Conservation (phyloP, 2,797 vertebrate genomes). For the Amniataba percoides region DNA sequence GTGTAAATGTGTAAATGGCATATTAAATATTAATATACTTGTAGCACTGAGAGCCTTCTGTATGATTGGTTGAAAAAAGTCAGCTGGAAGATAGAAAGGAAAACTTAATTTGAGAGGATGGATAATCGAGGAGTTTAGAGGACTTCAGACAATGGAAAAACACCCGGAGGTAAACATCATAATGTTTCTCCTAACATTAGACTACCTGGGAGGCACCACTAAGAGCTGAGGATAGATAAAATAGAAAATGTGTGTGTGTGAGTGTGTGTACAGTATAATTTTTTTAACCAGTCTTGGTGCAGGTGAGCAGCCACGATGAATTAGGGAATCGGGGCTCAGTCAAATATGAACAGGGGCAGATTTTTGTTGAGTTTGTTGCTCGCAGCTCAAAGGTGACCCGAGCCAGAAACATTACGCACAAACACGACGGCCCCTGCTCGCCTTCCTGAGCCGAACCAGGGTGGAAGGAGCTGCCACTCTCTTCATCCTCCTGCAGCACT, state of each 20-base stretch:
- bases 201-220: slow-evolving; percentile 32
- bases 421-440: slow-evolving; percentile 41
- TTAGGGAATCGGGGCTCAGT: slow-evolving; percentile 30
- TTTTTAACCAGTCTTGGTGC: neutral
- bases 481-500: slow-evolving; percentile 36
- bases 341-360: slow-evolving; percentile 32
- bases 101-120: neutral
- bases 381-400: slow-evolving; percentile 15
- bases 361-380: slow-evolving; percentile 32
- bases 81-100: neutral
- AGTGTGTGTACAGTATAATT: slow-evolving; percentile 4
- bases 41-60: neutral
- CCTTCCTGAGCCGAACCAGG: slow-evolving; percentile 52
- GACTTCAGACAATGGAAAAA: slow-evolving; percentile 56
- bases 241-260: slow-evolving; percentile 35
- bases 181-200: slow-evolving; percentile 55
- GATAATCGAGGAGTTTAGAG: slow-evolving; percentile 31
- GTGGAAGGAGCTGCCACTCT: slow-evolving; percentile 32
- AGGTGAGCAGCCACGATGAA: slow-evolving; percentile 18
- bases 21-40: neutral
- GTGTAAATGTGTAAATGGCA: neutral
- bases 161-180: slow-evolving; percentile 51
- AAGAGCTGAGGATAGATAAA: slow-evolving; percentile 17
- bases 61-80: neutral
- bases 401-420: slow-evolving; percentile 57